These are phyloP conservation scores for Perizoma flavofasciatum DNA, from an alignment of 2,888 invertebrate genomes.

Conservation along the genomic window DNA sequence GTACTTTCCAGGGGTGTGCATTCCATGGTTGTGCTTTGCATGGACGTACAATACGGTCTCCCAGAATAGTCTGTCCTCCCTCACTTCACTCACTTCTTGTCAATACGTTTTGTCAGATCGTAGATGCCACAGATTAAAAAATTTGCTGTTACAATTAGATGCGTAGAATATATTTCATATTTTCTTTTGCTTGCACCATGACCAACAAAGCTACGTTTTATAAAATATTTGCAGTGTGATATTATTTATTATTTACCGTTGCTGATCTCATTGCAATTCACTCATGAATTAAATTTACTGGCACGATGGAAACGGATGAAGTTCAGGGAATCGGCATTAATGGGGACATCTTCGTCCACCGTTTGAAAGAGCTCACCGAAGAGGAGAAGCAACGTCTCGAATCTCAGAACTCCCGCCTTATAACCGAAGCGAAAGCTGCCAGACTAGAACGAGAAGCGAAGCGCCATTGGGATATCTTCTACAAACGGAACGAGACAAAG, in stretches of 20 bases:
- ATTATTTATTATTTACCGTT: background rate
- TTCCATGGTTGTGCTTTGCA: no score
- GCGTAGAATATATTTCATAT: no score
- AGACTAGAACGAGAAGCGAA: slow-evolving; percentile 92
- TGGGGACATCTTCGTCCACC: slow-evolving; percentile 64
- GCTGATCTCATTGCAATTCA: background rate
- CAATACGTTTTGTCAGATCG: no score
- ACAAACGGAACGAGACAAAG: slow-evolving; percentile 95
- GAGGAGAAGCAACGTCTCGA: slow-evolving; percentile 86
- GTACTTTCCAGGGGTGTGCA: no score
- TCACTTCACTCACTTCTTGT: no score
- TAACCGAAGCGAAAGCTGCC: slow-evolving; percentile 88
- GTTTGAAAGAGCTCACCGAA: slow-evolving; percentile 79
- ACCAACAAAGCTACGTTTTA: background rate
- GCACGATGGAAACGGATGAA: slow-evolving; percentile 70
- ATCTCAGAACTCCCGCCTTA: slow-evolving; percentile 85
- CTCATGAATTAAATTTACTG: background rate
- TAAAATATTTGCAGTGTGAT: background rate
- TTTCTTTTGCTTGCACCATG: no score
- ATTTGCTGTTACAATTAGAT: no score
- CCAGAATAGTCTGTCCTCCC: no score
- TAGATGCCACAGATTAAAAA: no score
- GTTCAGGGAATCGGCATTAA: slow-evolving; percentile 42
- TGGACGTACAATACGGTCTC: no score
- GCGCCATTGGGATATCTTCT: slow-evolving; percentile 98